These are phyloP conservation scores for Volucella zonaria DNA, from an alignment of 2,888 invertebrate genomes.

Conservation along the genomic window DNA sequence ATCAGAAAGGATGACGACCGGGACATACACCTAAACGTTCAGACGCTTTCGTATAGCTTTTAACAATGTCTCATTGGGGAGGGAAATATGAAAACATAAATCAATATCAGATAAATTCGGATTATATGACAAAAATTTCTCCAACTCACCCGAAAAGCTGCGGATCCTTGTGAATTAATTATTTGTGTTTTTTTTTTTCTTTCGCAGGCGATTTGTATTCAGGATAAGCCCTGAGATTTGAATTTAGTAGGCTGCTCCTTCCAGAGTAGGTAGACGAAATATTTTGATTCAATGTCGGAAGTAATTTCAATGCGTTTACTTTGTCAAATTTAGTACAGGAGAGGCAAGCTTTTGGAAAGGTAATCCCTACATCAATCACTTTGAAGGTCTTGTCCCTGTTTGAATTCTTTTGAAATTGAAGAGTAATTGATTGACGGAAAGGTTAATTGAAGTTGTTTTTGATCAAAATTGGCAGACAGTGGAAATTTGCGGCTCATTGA, in stretches of 20 bases:
- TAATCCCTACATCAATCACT: conserved; percentile 8
- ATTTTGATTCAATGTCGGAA: conserved; percentile 18
- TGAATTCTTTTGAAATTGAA: no score
- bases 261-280: neutral
- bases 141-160: neutral
- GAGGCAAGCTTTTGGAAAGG: neutral
- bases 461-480: no score
- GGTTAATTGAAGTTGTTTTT: no score
- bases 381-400: neutral
- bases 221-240: conserved; percentile 17
- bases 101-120: conserved; percentile 22
- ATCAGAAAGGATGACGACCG: conserved; percentile 32
- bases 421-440: no score
- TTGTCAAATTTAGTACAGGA: conserved; percentile 16
- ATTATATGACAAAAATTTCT: conserved; percentile 11
- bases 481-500: no score
- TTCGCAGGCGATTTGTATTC: conserved; percentile 6
- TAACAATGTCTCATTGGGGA: neutral
- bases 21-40: neutral
- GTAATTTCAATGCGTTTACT: conserved; percentile 39
- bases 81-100: conserved; percentile 5
- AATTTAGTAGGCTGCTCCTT: neutral
- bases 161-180: conserved; percentile 40
- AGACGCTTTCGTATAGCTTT: no score
- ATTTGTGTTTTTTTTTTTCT: conserved; percentile 16